Evolutionary conservation across 2,113 vertebrate genomes (phyloP).

Genomic region (Chamaetylas fuelleborni): DNA sequence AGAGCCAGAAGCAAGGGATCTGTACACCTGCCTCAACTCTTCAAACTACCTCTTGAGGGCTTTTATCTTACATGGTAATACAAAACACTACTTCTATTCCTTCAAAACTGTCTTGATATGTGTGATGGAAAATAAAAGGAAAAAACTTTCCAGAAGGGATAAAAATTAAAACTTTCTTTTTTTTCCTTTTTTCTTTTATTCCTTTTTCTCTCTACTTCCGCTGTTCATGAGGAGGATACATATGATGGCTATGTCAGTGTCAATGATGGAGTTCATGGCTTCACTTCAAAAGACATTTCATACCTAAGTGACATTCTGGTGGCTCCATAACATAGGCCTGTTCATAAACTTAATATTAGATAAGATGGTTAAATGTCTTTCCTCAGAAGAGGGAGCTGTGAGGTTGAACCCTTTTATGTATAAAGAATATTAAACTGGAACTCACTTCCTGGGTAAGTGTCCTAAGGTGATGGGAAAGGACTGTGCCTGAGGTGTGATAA

Average conservation of each 20-base stretch:
- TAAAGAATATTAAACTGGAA: not conserved
- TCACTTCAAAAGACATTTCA: not conserved
- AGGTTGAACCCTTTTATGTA: not conserved
- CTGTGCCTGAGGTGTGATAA: not conserved
- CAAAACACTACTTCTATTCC: not conserved
- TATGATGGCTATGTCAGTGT: not conserved
- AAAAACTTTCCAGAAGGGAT: not conserved
- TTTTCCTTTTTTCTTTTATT: not conserved
- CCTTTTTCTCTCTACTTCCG: not conserved
- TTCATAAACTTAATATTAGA: not conserved
- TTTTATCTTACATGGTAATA: not conserved
- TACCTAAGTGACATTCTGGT: not conserved
- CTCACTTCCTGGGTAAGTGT: not conserved
- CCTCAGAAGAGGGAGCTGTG: not conserved
- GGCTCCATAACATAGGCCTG: not conserved
- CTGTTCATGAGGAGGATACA: not conserved
- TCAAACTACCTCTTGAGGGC: not conserved
- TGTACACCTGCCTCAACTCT: not conserved
- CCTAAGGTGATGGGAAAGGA: not conserved
- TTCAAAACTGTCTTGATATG: not conserved
- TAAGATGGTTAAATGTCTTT: not conserved
- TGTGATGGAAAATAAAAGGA: not conserved
- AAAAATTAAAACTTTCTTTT: not conserved
- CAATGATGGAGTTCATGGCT: not conserved
- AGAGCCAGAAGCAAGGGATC: not conserved